Percentiles rank a stretch among this genome's conserved stretches.
These are phyloP conservation scores for Dione vanillae DNA, from an alignment of 2,888 invertebrate genomes.

Conservation along the genomic window DNA sequence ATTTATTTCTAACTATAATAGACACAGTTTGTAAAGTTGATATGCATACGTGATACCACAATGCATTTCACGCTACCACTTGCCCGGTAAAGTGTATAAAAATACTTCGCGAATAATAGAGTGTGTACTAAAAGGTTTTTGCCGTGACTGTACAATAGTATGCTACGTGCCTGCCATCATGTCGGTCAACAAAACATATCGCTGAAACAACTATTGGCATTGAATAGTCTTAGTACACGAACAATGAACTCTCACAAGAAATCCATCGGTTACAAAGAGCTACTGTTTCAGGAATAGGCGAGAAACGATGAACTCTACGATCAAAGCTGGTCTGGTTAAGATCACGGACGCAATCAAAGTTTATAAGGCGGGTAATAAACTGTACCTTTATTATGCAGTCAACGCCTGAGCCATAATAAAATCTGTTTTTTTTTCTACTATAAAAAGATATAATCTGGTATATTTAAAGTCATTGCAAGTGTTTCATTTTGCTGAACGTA, in stretches of 20 bases:
- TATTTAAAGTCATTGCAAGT: not conserved
- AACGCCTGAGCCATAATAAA: constrained; percentile 36
- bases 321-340: constrained; percentile 51
- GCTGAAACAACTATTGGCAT: constrained; percentile 50
- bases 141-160: constrained; percentile 43
- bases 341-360: constrained; percentile 51
- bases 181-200: constrained; percentile 55
- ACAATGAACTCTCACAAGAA: constrained; percentile 47
- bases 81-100: constrained; percentile 18
- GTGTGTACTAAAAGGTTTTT: constrained; percentile 38
- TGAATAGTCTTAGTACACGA: constrained; percentile 39
- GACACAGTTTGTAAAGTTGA: not conserved
- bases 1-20: constrained; percentile 2
- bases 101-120: constrained; percentile 34
- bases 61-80: constrained; percentile 22
- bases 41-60: constrained; percentile 39
- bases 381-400: constrained; percentile 40
- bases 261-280: constrained; percentile 61
- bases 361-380: constrained; percentile 43
- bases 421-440: constrained; percentile 31
- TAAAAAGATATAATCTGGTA: constrained; percentile 22
- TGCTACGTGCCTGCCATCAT: constrained; percentile 65
- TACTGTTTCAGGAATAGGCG: constrained; percentile 72
- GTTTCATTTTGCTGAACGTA: no score
- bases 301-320: constrained; percentile 41